These are phyloP conservation scores for Nasonia longicornis DNA, from an alignment of 1,140 invertebrate genomes.

Conservation along the genomic window DNA sequence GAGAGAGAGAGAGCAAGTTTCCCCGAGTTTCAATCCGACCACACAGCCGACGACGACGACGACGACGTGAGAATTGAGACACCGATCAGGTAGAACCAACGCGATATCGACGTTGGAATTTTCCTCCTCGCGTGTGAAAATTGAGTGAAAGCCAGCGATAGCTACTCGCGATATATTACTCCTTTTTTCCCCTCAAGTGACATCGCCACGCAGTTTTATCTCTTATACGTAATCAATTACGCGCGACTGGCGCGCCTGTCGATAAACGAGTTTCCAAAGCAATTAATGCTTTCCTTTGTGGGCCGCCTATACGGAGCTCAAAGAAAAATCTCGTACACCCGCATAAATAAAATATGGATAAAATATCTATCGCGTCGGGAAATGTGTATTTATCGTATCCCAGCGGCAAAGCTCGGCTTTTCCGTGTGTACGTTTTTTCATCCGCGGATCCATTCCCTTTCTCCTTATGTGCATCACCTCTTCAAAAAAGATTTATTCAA, in stretches of 20 bases:
- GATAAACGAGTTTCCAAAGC: not conserved
- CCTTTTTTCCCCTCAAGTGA: not conserved
- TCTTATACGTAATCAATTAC: not conserved
- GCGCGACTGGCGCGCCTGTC: not conserved
- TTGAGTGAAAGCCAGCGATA: conserved; percentile 45
- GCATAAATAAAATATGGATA: not conserved
- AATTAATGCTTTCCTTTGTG: not conserved
- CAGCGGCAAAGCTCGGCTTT: conserved; percentile 2
- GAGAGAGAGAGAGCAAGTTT: not conserved
- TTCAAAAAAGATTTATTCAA: conserved; percentile 44
- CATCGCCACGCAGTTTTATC: not conserved
- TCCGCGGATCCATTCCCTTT: not conserved
- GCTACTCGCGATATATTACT: not conserved
- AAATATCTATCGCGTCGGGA: not conserved
- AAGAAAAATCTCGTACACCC: not conserved
- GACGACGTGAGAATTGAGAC: conserved; percentile 54
- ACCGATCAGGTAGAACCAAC: conserved; percentile 53
- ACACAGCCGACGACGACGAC: conserved; percentile 26
- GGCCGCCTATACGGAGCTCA: too few relatives aligned
- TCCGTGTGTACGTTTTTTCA: not conserved
- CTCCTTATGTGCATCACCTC: conserved; percentile 22
- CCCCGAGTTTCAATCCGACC: conserved; percentile 51
- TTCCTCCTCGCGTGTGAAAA: conserved; percentile 48
- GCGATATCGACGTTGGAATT: conserved; percentile 51
- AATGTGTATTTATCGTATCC: not conserved